phyloP scores from a whole-genome alignment of 2,113 vertebrate species.

The Gallinago paraguaiae region DNA sequence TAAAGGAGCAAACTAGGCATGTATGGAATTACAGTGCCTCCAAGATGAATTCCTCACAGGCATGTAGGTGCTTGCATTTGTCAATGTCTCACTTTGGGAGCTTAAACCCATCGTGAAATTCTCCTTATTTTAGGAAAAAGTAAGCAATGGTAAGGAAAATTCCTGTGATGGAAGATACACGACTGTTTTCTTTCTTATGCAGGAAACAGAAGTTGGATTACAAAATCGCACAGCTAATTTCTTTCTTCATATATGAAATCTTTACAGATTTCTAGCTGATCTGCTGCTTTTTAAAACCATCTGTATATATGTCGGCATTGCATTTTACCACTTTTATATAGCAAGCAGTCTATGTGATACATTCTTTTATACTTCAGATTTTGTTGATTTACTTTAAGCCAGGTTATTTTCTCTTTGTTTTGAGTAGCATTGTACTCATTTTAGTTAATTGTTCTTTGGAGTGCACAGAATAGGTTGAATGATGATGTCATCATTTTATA shows the following conservation, averaged over 20 bases:
- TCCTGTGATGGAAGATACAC: neutral
- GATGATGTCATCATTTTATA: neutral
- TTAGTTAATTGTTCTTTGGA: neutral
- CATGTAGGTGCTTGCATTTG: neutral
- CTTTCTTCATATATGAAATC: neutral
- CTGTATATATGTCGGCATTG: neutral
- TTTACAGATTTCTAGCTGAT: neutral
- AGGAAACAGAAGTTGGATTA: neutral
- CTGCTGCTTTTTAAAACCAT: neutral
- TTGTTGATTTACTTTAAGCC: neutral
- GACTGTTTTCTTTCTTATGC: neutral
- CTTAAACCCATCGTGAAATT: neutral
- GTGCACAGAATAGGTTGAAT: neutral
- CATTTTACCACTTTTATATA: neutral
- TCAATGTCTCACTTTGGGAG: neutral
- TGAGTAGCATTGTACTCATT: neutral
- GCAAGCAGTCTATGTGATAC: neutral
- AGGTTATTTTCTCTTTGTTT: neutral
- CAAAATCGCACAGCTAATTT: neutral
- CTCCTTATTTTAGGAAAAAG: neutral
- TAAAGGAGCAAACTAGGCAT: neutral
- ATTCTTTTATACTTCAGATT: neutral
- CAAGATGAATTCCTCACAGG: neutral
- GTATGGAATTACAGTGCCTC: neutral
- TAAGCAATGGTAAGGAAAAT: neutral